phyloP scores from a whole-genome alignment of 2,797 vertebrate genomes.

The Pangasius mekongensis region DNA sequence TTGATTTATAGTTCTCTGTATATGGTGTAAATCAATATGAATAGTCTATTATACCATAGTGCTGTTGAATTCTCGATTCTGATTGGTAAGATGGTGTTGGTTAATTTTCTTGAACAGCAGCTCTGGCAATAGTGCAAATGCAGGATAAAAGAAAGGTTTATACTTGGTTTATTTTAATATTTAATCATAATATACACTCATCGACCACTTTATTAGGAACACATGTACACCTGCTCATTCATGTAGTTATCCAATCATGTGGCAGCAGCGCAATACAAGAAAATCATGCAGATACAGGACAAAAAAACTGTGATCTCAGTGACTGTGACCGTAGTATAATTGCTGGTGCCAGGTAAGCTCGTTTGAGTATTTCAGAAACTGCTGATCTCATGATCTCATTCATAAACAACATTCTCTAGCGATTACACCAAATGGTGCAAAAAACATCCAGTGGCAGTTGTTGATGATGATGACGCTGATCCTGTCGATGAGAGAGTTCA shows the following conservation, averaged over 20 bases:
- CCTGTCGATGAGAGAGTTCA: background rate
- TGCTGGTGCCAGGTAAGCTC: background rate
- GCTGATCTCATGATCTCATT: background rate
- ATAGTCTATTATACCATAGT: background rate
- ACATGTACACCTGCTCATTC: background rate
- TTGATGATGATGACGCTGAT: background rate
- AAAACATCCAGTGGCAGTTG: background rate
- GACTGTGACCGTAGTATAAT: background rate
- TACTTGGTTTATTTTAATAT: background rate
- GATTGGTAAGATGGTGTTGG: background rate
- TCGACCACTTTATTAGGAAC: background rate
- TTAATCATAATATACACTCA: background rate
- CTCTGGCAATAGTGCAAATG: background rate
- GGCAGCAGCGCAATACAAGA: background rate
- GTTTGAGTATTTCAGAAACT: background rate
- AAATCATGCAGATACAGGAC: background rate
- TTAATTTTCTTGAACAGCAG: background rate
- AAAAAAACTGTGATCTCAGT: background rate
- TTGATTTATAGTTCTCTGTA: conserved; percentile 32
- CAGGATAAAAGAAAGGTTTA: background rate
- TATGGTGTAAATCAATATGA: conserved; percentile 33
- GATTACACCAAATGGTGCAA: background rate
- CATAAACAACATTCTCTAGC: background rate
- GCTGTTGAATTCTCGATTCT: background rate
- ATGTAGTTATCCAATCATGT: background rate